Evolutionary conservation across 37 sponge, comb jelly and placozoan species (phyloP).

Genomic region (Eunapius fragilis): DNA sequence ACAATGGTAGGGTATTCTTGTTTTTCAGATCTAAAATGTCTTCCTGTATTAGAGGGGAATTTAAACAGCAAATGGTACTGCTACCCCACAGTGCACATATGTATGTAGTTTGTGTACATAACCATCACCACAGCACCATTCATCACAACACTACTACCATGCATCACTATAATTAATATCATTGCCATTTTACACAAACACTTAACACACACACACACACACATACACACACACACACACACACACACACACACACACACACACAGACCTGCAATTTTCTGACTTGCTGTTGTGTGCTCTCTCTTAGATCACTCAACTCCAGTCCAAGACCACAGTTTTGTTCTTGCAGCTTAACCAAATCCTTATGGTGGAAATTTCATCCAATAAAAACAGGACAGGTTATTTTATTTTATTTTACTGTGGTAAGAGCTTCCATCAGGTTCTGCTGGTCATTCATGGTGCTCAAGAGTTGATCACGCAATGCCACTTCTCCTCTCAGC

Average conservation of each 20-base stretch:
- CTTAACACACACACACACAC: background rate
- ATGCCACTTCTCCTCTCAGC: conserved; percentile 49
- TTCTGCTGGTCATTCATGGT: conserved; percentile 71
- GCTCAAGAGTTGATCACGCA: conserved; percentile 52
- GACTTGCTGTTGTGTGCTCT: conserved; percentile 12
- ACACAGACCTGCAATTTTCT: conserved; percentile 26
- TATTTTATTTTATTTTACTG: conserved; percentile 32
- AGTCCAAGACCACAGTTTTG: conserved; percentile 27
- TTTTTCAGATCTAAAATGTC: conserved; percentile 12
- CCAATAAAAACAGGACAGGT: background rate
- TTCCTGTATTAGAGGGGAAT: background rate
- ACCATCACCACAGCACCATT: too few species aligned
- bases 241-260: background rate
- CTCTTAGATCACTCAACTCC: conserved; percentile 5
- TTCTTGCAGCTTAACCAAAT: conserved; percentile 41
- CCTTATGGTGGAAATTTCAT: conserved; percentile 11
- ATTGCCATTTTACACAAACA: too few species aligned
- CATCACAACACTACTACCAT: too few species aligned
- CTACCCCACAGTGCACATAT: background rate
- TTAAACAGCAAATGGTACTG: background rate
- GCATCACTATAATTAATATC: too few species aligned
- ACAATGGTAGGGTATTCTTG: background rate
- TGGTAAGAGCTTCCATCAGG: conserved; percentile 61
- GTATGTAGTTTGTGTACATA: too few species aligned
- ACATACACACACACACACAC: background rate